Base-by-base conservation (phyloP, 2,888 invertebrate genomes). In the Magallana nippona region DNA sequence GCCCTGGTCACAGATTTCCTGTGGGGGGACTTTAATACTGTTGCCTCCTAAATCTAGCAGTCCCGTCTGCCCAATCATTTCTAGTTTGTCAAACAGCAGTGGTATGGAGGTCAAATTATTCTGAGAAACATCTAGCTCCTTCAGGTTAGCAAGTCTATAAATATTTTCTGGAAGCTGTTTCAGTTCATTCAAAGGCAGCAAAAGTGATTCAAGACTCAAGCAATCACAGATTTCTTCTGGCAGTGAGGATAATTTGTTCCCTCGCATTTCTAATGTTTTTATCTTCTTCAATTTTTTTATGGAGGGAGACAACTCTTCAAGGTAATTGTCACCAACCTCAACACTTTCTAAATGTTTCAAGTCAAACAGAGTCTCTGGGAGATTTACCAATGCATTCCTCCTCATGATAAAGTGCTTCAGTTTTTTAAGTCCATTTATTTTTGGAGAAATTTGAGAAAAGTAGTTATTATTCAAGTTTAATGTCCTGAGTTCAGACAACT, bases 391-490 rank as follows among this genome's bases (percentile, higher is more conserved):
- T 44, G 92, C 91, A 87, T 92, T 92, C n/a, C 91, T 87, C 78
- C 91, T 87, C 87, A 92, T 90, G 10, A 90, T 87, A 78, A 92
- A 89, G 62, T 87, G 87, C 71, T 87, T 88, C 78, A 92, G 86
- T 55, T 90, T 91, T 86, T 87, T 87, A 55, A 92, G 86, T 0
- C 90, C 90, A 32, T 89, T 87, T 10, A 92, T 89, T 44, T 90
- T 89, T 13, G 89, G 79, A 0, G 92, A 91, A 57, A 92, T 89
- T 82, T 92, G 91, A 0, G 92, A 91, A 84, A 92, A 92, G 82
- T 89, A 92, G 83, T 92, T 92, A 78, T 91, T 91, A 79, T 91
- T 92, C 57, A 92, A 87, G 83, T 91, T 91, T 71, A 92, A 86
- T 22, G 86, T 86, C 86, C 87, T 85, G 10, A 92, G 84, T 81